phyloP scores from a whole-genome alignment of 2,888 invertebrate genomes.

The Lacanobia wlatinum region DNA sequence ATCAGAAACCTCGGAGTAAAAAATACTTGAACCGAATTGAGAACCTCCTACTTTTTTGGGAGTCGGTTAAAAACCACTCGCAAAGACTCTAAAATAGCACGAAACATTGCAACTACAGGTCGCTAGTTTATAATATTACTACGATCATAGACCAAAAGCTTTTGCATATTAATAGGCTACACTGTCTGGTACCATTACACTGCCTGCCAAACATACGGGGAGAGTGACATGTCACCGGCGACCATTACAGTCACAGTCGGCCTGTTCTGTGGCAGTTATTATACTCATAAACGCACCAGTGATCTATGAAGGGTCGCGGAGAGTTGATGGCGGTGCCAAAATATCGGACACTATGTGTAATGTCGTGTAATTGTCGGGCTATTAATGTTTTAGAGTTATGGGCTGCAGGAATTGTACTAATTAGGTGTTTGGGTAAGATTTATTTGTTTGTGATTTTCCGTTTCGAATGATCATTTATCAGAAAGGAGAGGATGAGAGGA shows the following conservation, averaged over 20 bases:
- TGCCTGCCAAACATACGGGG: constrained; percentile 2
- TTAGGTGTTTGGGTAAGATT: constrained; percentile 7
- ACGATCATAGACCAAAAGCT: not conserved
- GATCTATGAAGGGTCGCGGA: constrained; percentile 27
- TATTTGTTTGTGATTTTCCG: not conserved
- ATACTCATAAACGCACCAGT: constrained; percentile 22
- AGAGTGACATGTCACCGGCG: constrained; percentile 16
- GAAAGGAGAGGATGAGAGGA: too few relatives aligned
- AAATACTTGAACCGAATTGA: too few relatives aligned
- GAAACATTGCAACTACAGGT: too few relatives aligned
- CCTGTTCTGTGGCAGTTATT: constrained; percentile 18
- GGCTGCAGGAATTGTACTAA: not conserved
- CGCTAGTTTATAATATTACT: not conserved
- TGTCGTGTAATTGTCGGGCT: constrained; percentile 16
- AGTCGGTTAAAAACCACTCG: too few relatives aligned
- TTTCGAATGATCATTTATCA: not conserved
- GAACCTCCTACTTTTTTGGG: too few relatives aligned
- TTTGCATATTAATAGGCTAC: constrained; percentile 25
- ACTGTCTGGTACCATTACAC: constrained; percentile 8
- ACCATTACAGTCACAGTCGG: constrained; percentile 29
- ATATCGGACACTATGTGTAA: constrained; percentile 19
- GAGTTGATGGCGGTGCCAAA: constrained; percentile 22
- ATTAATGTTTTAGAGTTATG: constrained; percentile 23
- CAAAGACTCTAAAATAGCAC: too few relatives aligned
- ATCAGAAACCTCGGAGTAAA: too few relatives aligned